Evolutionary conservation across 2,888 invertebrate species (phyloP), one percentile per base, ranked within the genome.

Genomic region (Eupithecia inturbata): DNA sequence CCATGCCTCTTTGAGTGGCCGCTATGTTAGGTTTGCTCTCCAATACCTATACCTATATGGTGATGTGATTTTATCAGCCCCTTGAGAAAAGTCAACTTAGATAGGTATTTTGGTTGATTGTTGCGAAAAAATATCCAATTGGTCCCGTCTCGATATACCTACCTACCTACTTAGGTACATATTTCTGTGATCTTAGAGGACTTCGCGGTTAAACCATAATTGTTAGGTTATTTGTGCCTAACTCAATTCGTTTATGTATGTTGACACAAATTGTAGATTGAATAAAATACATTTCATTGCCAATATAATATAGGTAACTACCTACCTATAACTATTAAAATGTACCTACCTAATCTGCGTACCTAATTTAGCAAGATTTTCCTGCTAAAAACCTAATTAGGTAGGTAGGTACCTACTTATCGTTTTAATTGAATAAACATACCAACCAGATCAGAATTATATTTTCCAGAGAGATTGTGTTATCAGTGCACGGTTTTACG

Each of bases 1-100:
- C 45, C 39, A 3, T n/a, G 72, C 39, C 39, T 57, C 36, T 68
- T 36, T 45, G 63, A 68, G 39, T 68, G 73, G 71, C 76, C 73
- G 76, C 73, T 76, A 76, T 71, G 62, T 73, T 71, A 71, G 66
- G 71, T 12, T 41, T 33, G 28, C 64, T 31, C 33, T 70, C 53
- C 76, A 28, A 4, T 57, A n/a, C n/a, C n/a, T n/a, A n/a, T n/a
- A n/a, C n/a, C n/a, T n/a, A n/a, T n/a, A 57, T 26, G 53, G 22
- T 53, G 26, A 57, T 57, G 22, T 49, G 49, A 49, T 26, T 57
- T 57, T 57, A 26, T 57, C 14, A 22, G 53, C 57, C 3, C 3
- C 57, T 57, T 22, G 26, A 57, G 2, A 57, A 26, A 57, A 12
- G 12, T 12, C 22, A 26, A 3, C 4, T 14, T 26, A 12, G 22